phyloP scores from a whole-genome alignment of 2,888 invertebrate species.

The Mystacides longicornis region DNA sequence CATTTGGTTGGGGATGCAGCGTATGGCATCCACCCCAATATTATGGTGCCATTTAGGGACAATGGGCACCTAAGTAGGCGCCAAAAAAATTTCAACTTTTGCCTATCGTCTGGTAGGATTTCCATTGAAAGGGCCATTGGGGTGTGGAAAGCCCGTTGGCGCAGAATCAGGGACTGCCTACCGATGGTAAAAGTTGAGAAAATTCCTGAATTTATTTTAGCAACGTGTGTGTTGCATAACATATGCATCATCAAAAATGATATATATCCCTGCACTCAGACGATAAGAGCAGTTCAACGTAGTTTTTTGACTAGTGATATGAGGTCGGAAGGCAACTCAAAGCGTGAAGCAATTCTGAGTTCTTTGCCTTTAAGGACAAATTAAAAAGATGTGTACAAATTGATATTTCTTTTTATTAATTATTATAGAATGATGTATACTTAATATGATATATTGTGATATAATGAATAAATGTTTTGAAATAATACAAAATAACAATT shows the following conservation, averaged over 20 bases:
- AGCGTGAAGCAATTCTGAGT: not conserved
- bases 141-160: too few relatives aligned
- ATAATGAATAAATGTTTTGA: too few relatives aligned
- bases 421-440: too few relatives aligned
- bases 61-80: not conserved
- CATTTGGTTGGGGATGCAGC: too few relatives aligned
- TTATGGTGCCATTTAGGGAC: too few relatives aligned
- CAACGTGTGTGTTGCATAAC: not conserved
- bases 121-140: too few relatives aligned
- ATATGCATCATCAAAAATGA: not conserved
- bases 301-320: not conserved
- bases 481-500: too few relatives aligned
- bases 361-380: too few relatives aligned
- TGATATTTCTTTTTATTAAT: too few relatives aligned
- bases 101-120: not conserved
- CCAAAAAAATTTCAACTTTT: not conserved
- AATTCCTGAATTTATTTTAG: not conserved
- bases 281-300: not conserved
- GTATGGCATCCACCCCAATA: too few relatives aligned
- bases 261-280: not conserved
- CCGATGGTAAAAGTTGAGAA: not conserved
- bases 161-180: not conserved
- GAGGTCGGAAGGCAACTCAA: not conserved
- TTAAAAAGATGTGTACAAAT: too few relatives aligned
- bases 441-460: too few relatives aligned